Conservation (phyloP, 2,797 vertebrate species). For the Margarornis squamiger region DNA sequence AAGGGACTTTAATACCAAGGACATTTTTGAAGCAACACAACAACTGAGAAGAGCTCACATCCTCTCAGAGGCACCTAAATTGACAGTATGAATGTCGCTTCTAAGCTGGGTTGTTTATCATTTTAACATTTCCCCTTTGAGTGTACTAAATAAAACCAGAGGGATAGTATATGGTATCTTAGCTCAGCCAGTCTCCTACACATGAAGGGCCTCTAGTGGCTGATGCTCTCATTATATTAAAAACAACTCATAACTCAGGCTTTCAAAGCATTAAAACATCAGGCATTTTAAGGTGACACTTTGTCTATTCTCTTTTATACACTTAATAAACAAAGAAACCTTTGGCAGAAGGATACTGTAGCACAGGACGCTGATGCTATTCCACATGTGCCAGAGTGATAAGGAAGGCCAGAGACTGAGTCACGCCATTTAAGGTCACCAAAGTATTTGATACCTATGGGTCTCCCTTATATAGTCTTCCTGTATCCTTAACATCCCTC, state of each 20-base stretch:
- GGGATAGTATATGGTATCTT: neutral
- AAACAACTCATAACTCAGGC: neutral
- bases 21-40: neutral
- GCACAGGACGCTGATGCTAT: neutral
- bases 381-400: neutral
- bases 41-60: neutral
- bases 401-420: neutral
- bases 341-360: neutral
- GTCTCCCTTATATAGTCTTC: neutral
- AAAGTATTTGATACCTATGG: neutral
- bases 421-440: neutral
- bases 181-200: neutral
- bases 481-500: neutral
- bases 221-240: neutral
- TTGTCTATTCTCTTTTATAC: neutral
- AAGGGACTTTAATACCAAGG: neutral
- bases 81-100: neutral
- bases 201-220: conserved; percentile 67
- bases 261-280: neutral
- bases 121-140: neutral
- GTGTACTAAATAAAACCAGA: neutral
- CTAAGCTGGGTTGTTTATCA: neutral
- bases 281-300: neutral
- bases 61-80: neutral
- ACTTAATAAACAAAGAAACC: neutral